These are phyloP conservation scores for Noturus placidus DNA, from an alignment of 2,113 vertebrate species.

Conservation along the genomic window DNA sequence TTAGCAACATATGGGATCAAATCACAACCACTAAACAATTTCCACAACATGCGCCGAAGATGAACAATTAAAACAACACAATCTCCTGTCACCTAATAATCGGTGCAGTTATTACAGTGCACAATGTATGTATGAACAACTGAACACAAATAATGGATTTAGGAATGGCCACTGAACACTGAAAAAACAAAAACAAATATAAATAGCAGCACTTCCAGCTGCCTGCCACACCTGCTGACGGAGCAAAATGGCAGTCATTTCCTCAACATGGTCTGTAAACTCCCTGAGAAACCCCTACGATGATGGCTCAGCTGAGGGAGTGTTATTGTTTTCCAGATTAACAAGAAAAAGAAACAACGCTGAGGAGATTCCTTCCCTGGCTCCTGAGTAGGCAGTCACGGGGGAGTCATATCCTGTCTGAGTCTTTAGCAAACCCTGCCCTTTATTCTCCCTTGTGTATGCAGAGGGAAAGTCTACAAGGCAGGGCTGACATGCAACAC, in stretches of 20 bases:
- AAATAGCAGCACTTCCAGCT: not conserved
- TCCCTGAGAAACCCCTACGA: not conserved
- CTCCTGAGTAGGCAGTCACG: slow-evolving; percentile 36
- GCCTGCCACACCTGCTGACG: slow-evolving; percentile 27
- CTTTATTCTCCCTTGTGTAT: slow-evolving; percentile 42
- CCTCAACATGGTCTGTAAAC: slow-evolving; percentile 14
- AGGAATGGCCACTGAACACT: too few relatives aligned
- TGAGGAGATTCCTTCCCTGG: slow-evolving; percentile 17
- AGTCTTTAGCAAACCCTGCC: slow-evolving; percentile 43
- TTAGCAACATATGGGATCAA: not conserved
- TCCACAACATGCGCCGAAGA: not conserved
- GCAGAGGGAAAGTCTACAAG: slow-evolving; percentile 28
- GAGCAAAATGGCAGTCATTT: slow-evolving; percentile 37
- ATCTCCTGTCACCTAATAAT: not conserved
- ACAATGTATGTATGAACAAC: not conserved
- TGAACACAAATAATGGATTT: not conserved
- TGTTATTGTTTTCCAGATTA: slow-evolving; percentile 45
- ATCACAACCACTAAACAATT: not conserved
- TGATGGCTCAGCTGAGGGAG: not conserved
- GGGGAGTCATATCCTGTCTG: slow-evolving; percentile 58
- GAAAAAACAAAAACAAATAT: not conserved
- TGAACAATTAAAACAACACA: not conserved
- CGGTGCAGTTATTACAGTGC: not conserved
- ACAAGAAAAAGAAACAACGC: slow-evolving; percentile 34
- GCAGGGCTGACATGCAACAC: not conserved